These are phyloP conservation scores for Gallinago jamesoni DNA, from an alignment of 2,113 vertebrate species.

Conservation along the genomic window DNA sequence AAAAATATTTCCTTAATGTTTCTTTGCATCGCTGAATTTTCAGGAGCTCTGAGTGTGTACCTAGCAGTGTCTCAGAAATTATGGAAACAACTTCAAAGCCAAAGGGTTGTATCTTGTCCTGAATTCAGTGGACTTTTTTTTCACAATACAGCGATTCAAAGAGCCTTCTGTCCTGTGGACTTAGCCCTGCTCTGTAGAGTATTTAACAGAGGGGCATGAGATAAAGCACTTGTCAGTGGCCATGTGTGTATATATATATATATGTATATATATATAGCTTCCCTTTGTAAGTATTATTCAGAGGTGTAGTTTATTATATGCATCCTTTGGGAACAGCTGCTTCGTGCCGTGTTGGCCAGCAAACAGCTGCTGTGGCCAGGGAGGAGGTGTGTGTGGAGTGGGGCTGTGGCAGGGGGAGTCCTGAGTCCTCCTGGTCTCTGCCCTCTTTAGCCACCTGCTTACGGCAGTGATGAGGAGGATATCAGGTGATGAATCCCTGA, in stretches of 20 bases:
- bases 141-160: neutral
- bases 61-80: neutral
- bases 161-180: neutral
- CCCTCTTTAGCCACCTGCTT: neutral
- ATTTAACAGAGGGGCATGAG: neutral
- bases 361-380: neutral
- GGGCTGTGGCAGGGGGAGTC: neutral
- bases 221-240: neutral
- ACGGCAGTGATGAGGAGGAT: fast-evolving
- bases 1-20: neutral
- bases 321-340: neutral
- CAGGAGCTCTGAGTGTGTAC: neutral
- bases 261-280: neutral
- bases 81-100: neutral
- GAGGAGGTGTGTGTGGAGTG: neutral
- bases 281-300: neutral
- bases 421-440: neutral
- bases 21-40: neutral
- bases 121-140: neutral
- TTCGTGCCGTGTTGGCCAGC: neutral
- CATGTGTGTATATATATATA: fast-evolving
- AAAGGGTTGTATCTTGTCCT: neutral
- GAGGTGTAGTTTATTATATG: neutral
- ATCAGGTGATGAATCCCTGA: neutral
- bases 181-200: neutral